Conservation (phyloP, 2,797 vertebrate species). For the Typhlichthys eigenmanni region DNA sequence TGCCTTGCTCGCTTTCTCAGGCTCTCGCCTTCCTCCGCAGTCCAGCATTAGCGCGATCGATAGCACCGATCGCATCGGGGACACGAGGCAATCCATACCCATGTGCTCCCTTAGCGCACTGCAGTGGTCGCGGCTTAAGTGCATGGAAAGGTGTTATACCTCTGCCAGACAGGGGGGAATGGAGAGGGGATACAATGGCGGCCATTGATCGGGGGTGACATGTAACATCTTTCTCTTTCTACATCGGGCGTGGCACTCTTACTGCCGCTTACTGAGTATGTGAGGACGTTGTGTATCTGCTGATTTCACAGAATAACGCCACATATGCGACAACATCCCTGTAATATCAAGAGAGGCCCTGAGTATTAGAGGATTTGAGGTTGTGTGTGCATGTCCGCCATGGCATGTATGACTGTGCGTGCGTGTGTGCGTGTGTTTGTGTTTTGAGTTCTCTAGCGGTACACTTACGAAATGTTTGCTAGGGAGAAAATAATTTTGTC, state of each 20-base stretch:
- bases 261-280: slow-evolving; percentile 41
- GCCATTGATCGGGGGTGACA: slow-evolving; percentile 80
- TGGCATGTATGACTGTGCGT: neutral
- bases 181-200: slow-evolving; percentile 69
- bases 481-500: slow-evolving; percentile 37
- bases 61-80: slow-evolving; percentile 84
- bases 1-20: slow-evolving; percentile 68
- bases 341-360: slow-evolving; percentile 12
- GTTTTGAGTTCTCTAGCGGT: slow-evolving; percentile 30
- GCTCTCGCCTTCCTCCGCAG: slow-evolving; percentile 77
- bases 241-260: slow-evolving; percentile 63
- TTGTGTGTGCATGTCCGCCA: neutral
- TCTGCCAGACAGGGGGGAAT: slow-evolving; percentile 68
- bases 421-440: slow-evolving; percentile 6
- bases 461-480: slow-evolving; percentile 43
- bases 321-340: slow-evolving; percentile 15
- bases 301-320: slow-evolving; percentile 28
- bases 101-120: slow-evolving; percentile 80
- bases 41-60: slow-evolving; percentile 84
- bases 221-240: slow-evolving; percentile 77
- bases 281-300: slow-evolving; percentile 48
- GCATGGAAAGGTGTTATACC: slow-evolving; percentile 83
- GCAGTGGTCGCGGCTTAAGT: slow-evolving; percentile 84
- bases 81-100: slow-evolving; percentile 83
- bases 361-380: slow-evolving; percentile 22